phyloP scores from a whole-genome alignment of 92 coral and sea anemone species.

The Bergia puertoricense region DNA sequence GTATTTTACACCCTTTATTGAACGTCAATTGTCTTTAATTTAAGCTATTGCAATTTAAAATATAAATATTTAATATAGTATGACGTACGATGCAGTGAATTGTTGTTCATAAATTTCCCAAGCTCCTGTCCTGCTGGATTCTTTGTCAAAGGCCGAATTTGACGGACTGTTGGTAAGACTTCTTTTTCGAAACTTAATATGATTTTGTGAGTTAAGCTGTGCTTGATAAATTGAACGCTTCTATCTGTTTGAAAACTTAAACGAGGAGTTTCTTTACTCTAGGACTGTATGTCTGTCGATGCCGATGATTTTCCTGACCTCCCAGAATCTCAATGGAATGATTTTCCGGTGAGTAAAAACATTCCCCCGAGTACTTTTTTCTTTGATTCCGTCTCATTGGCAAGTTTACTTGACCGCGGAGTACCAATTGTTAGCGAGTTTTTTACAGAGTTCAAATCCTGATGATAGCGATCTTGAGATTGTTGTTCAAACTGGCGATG shows the following conservation, averaged over 20 bases:
- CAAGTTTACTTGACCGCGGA: constrained; percentile 1
- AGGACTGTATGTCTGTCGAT: constrained; percentile 17
- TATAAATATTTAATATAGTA: too few species aligned
- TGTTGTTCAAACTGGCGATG: constrained; percentile 11
- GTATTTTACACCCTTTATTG: too few species aligned
- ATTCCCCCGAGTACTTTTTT: neutral
- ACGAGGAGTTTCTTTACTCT: constrained; percentile 10
- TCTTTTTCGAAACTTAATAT: neutral
- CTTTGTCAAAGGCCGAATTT: neutral
- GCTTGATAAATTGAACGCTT: constrained; percentile 2
- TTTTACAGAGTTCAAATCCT: constrained; percentile 9
- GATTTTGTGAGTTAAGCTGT: constrained; percentile 6
- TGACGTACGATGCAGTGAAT: too few species aligned
- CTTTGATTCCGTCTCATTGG: neutral
- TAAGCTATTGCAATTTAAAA: too few species aligned
- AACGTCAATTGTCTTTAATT: too few species aligned
- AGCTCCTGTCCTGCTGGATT: constrained; percentile 5
- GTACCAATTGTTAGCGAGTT: neutral
- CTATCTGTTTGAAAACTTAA: constrained; percentile 1
- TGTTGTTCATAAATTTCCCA: too few species aligned
- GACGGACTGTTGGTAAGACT: neutral
- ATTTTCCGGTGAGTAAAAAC: constrained; percentile 10
- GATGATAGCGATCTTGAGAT: constrained; percentile 5
- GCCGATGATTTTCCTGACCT: constrained; percentile 14
- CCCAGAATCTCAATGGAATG: constrained; percentile 17